Evolutionary conservation across 1,140 invertebrate genomes (phyloP).

Genomic region (Scaptodrosophila lebanonensis): DNA sequence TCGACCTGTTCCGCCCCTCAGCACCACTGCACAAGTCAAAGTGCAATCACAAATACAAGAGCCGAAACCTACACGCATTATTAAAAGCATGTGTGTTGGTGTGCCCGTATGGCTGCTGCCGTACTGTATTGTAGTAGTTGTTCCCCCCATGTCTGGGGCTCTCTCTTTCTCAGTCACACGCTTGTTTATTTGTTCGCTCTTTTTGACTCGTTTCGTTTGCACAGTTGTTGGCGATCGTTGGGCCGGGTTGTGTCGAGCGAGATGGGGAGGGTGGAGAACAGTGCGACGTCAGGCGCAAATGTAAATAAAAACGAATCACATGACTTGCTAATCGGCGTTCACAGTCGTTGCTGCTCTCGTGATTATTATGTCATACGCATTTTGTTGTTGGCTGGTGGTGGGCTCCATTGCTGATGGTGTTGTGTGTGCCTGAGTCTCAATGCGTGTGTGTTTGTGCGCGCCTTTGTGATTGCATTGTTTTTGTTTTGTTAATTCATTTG

Average conservation of each 20-base stretch:
- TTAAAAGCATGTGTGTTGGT: too few species aligned
- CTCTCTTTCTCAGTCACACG: slow-evolving; percentile 8
- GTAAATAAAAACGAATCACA: slow-evolving; percentile 77
- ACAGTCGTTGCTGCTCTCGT: slow-evolving; percentile 68
- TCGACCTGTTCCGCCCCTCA: too few species aligned
- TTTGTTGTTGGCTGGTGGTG: slow-evolving; percentile 54
- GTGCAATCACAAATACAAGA: too few species aligned
- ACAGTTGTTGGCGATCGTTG: slow-evolving; percentile 15
- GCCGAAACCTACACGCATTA: too few species aligned
- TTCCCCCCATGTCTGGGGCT: slow-evolving; percentile 7
- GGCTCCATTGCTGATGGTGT: slow-evolving; percentile 3
- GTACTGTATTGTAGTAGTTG: too few species aligned
- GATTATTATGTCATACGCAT: slow-evolving; percentile 77
- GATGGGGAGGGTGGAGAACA: slow-evolving; percentile 12
- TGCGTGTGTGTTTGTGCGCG: neutral
- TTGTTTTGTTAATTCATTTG: slow-evolving; percentile 59
- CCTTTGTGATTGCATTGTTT: slow-evolving; percentile 2
- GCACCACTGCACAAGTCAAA: too few species aligned
- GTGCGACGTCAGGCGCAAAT: slow-evolving; percentile 61
- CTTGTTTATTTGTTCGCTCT: slow-evolving; percentile 15
- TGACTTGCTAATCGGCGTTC: slow-evolving; percentile 77
- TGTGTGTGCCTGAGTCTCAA: slow-evolving; percentile 2
- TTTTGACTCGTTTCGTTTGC: slow-evolving; percentile 39
- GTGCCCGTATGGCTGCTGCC: too few species aligned
- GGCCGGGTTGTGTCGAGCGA: neutral